Evolutionary conservation across 2,797 vertebrate species (phyloP).

Genomic region (Cuniculus paca): DNA sequence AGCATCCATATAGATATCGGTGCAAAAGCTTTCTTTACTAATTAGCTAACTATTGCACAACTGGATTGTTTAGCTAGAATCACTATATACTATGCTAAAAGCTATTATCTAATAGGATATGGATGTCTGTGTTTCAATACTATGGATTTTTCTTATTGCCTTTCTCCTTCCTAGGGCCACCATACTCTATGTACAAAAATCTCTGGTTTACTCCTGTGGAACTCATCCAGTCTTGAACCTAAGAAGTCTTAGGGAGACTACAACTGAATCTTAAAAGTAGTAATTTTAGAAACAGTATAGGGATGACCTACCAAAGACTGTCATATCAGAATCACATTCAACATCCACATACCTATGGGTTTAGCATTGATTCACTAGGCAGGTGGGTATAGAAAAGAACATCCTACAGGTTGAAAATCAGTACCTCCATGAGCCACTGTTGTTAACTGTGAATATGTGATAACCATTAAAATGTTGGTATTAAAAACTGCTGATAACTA

Average conservation of each 20-base stretch:
- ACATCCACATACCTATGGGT: neutral
- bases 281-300: neutral
- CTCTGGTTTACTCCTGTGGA: neutral
- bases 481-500: neutral
- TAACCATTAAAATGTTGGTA: neutral
- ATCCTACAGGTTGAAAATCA: neutral
- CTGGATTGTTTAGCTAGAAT: neutral
- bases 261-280: constrained; percentile 12
- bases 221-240: neutral
- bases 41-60: neutral
- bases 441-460: neutral
- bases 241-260: neutral
- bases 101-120: neutral
- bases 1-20: neutral
- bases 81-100: neutral
- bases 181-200: neutral
- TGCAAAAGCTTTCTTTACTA: constrained; percentile 25
- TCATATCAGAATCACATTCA: neutral
- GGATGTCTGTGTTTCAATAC: neutral
- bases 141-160: neutral
- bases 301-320: neutral
- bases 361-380: neutral
- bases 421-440: neutral
- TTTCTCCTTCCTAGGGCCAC: neutral
- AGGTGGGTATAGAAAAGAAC: neutral